Evolutionary conservation across 2,113 vertebrate genomes (phyloP).

Genomic region (Hymenochirus boettgeri): DNA sequence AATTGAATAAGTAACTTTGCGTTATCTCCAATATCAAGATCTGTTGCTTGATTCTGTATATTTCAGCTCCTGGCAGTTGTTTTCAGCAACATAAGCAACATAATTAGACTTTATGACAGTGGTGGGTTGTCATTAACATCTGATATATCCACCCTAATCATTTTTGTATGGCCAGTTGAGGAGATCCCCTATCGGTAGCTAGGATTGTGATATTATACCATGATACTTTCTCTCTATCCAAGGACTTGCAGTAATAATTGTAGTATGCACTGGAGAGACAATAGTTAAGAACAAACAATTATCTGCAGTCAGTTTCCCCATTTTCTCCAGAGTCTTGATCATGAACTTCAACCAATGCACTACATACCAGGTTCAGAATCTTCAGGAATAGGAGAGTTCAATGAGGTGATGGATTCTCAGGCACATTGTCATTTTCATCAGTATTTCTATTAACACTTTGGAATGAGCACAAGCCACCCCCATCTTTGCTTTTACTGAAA

Average conservation of each 20-base stretch:
- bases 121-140: conserved; percentile 60
- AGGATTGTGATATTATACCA: conserved; percentile 57
- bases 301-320: conserved; percentile 55
- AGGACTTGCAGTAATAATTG: conserved; percentile 51
- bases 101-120: conserved; percentile 51
- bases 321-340: conserved; percentile 62
- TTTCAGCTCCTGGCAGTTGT: conserved; percentile 45
- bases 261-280: conserved; percentile 59
- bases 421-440: conserved; percentile 60
- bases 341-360: conserved; percentile 60
- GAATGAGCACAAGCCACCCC: conserved; percentile 52
- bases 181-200: conserved; percentile 50
- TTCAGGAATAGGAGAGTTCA: conserved; percentile 49
- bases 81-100: conserved; percentile 57
- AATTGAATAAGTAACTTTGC: conserved; percentile 59
- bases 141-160: conserved; percentile 40
- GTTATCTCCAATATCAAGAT: conserved; percentile 47
- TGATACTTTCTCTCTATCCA: conserved; percentile 55
- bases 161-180: conserved; percentile 45
- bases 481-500: conserved; percentile 59
- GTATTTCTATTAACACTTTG: too few species aligned
- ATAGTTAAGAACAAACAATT: too few species aligned
- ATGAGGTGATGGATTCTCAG: conserved; percentile 53
- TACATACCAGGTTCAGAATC: conserved; percentile 55
- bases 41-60: conserved; percentile 29